Evolutionary conservation across 2,797 vertebrate species (phyloP).

Genomic region (Rousettus madagascariensis): DNA sequence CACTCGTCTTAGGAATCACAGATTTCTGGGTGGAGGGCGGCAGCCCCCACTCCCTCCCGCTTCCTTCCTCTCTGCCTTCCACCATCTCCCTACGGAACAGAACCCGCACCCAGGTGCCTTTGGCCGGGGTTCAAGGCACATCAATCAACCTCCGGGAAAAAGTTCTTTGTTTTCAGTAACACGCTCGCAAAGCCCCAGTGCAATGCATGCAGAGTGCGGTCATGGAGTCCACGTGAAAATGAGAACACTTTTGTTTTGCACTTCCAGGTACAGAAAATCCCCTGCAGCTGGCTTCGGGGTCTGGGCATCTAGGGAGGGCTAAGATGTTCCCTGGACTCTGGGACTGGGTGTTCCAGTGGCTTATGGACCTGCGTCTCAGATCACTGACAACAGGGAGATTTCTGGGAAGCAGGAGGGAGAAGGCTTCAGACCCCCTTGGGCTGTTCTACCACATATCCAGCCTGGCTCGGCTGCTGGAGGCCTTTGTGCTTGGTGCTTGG

Average conservation of each 20-base stretch:
- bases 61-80: not conserved
- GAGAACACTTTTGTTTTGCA: not conserved
- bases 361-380: not conserved
- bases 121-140: not conserved
- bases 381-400: not conserved
- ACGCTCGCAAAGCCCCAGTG: not conserved
- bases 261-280: not conserved
- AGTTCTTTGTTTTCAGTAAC: not conserved
- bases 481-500: not conserved
- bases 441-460: not conserved
- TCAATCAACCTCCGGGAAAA: not conserved
- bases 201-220: no score
- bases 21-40: not conserved
- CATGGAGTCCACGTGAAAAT: not conserved
- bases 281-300: not conserved
- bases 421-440: not conserved
- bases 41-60: not conserved
- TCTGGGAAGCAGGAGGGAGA: not conserved
- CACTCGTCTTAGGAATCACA: accelerated
- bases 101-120: not conserved
- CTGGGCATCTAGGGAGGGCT: not conserved
- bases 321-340: not conserved
- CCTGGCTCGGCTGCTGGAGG: not conserved
- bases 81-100: not conserved
- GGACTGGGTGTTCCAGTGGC: not conserved